Evolutionary conservation across 2,888 invertebrate genomes (phyloP).

Genomic region (Seladonia tumulorum): DNA sequence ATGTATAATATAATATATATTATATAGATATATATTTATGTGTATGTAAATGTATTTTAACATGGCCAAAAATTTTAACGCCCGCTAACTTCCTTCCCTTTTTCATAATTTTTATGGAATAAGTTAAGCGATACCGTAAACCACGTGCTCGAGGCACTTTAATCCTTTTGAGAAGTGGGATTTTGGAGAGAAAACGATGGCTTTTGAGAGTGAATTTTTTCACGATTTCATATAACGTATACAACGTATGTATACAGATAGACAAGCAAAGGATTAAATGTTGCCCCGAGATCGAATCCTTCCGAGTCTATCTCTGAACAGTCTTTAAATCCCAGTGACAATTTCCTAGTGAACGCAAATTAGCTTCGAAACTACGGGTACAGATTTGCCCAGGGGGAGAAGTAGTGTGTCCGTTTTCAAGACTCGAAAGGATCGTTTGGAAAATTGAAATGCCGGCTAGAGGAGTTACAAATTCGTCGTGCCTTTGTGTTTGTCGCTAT

Average conservation of each 20-base stretch:
- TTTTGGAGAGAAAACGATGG: background rate
- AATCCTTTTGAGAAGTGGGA: slow-evolving; percentile 39
- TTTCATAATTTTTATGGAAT: slow-evolving; percentile 50
- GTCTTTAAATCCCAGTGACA: background rate
- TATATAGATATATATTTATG: slow-evolving; percentile 24
- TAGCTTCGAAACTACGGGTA: slow-evolving; percentile 2
- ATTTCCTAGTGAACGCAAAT: slow-evolving; percentile 26
- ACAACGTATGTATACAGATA: slow-evolving; percentile 5
- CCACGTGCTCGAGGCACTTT: slow-evolving; percentile 30
- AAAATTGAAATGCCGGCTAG: slow-evolving; percentile 55
- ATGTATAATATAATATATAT: background rate
- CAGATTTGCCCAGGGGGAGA: background rate
- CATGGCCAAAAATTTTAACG: slow-evolving; percentile 54
- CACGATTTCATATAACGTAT: slow-evolving; percentile 49
- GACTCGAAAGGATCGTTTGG: slow-evolving; percentile 32
- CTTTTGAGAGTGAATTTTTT: slow-evolving; percentile 29
- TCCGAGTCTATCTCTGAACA: slow-evolving; percentile 34
- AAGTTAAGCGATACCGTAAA: slow-evolving; percentile 19
- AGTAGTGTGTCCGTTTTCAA: slow-evolving; percentile 5
- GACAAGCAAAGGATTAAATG: slow-evolving; percentile 48
- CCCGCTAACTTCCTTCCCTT: slow-evolving; percentile 47
- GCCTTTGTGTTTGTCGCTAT: slow-evolving; percentile 76
- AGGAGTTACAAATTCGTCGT: slow-evolving; percentile 66
- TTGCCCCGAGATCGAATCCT: slow-evolving; percentile 31
- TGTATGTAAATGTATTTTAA: slow-evolving; percentile 45